Evolutionary conservation across 2,797 vertebrate species (phyloP).

Genomic region (Manis javanica): DNA sequence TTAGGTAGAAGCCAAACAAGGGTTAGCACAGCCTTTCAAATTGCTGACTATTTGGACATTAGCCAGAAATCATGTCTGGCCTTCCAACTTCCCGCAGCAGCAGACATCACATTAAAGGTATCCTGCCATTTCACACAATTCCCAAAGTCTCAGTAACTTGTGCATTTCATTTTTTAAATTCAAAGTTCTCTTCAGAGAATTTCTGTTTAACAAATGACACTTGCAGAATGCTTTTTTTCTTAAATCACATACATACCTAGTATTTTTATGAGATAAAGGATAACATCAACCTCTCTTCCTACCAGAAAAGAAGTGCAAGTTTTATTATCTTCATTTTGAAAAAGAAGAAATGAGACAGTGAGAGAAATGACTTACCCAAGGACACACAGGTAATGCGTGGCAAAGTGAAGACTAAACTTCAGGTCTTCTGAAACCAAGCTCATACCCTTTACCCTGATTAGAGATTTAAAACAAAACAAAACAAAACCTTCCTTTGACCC

Average conservation of each 20-base stretch:
- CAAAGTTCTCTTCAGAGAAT: constrained; percentile 55
- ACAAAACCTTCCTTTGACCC: constrained; percentile 36
- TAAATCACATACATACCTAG: neutral
- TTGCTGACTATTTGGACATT: constrained; percentile 23
- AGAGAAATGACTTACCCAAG: constrained; percentile 32
- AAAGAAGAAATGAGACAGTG: neutral
- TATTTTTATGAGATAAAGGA: constrained; percentile 55
- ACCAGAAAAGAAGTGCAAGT: neutral
- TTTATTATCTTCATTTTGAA: constrained; percentile 56
- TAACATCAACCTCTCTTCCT: constrained; percentile 28
- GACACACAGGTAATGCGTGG: neutral
- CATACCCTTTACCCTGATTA: neutral
- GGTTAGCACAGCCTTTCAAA: constrained; percentile 58
- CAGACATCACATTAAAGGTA: constrained; percentile 40
- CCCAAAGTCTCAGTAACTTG: constrained; percentile 41
- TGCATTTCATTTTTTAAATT: constrained; percentile 54
- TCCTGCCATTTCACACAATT: constrained; percentile 28
- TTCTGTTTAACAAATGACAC: constrained; percentile 54
- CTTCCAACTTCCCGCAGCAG: constrained; percentile 28
- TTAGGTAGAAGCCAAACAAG: constrained; percentile 52
- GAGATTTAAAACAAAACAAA: constrained; percentile 57
- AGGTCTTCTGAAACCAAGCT: constrained; percentile 14
- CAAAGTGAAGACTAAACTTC: constrained; percentile 15
- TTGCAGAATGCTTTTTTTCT: constrained; percentile 19
- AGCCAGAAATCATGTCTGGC: constrained; percentile 60